Percentiles rank a stretch among this genome's conserved stretches.
These are phyloP conservation scores for Drosophila punjabiensis DNA, from an alignment of 1,140 invertebrate genomes.

Conservation along the genomic window DNA sequence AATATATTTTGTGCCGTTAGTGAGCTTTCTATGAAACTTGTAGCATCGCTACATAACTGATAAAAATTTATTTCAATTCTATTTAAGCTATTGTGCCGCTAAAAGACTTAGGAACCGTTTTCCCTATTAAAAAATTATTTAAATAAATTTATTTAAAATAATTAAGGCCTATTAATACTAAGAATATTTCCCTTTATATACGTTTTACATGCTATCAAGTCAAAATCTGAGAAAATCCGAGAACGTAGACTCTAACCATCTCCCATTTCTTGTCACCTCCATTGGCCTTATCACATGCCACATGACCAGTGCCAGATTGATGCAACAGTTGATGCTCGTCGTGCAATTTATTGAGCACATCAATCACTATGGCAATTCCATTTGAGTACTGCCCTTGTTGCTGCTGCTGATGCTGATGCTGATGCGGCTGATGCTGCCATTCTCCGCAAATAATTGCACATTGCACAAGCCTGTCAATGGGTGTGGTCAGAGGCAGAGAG, in stretches of 20 bases:
- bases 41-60: no score
- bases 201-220: constrained; percentile 22
- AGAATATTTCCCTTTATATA: neutral
- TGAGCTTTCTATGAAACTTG: no score
- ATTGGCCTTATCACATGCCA: constrained; percentile 52
- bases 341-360: constrained; percentile 81
- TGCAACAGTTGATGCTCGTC: constrained; percentile 50
- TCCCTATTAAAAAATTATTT: no score
- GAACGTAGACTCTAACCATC: constrained; percentile 12
- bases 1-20: no score
- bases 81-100: no score
- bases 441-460: constrained; percentile 79
- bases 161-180: neutral
- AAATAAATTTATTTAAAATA: no score
- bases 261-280: constrained; percentile 57
- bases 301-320: constrained; percentile 31
- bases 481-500: constrained; percentile 69
- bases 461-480: constrained; percentile 72
- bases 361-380: constrained; percentile 76
- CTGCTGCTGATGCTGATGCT: constrained; percentile 46
- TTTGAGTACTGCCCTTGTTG: constrained; percentile 49
- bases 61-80: no score
- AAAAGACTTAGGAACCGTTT: no score
- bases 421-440: constrained; percentile 63
- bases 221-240: constrained; percentile 7